These are phyloP conservation scores for Gallirallus australis DNA, from an alignment of 2,797 vertebrate species.

Conservation along the genomic window DNA sequence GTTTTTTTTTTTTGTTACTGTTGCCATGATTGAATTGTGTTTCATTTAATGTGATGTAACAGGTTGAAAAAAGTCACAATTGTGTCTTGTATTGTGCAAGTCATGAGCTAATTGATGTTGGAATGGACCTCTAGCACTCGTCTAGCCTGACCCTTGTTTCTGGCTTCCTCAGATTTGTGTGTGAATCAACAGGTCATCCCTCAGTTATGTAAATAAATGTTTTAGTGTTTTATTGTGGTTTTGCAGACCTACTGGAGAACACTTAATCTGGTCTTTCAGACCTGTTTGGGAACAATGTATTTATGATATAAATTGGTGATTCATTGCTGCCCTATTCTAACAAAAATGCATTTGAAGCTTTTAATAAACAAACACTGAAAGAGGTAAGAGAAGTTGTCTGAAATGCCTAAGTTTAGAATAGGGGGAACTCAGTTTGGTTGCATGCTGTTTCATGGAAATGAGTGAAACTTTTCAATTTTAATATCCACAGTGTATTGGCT, in stretches of 20 bases:
- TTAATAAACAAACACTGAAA: background rate
- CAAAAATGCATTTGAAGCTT: background rate
- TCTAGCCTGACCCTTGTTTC: background rate
- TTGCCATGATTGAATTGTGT: background rate
- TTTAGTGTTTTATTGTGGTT: background rate
- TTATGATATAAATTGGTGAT: background rate
- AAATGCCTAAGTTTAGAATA: background rate
- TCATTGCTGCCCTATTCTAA: background rate
- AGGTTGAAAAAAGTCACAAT: background rate
- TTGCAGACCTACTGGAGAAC: background rate
- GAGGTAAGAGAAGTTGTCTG: background rate
- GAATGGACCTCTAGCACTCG: background rate
- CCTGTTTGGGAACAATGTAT: background rate
- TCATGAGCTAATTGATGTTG: background rate
- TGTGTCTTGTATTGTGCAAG: background rate
- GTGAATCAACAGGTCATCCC: background rate
- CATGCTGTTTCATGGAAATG: background rate
- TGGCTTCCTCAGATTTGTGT: background rate
- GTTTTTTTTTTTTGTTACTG: background rate
- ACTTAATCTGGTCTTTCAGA: background rate
- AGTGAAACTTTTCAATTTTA: background rate
- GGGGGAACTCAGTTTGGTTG: background rate
- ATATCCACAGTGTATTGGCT: background rate
- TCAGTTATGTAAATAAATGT: background rate
- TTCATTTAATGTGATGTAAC: background rate